Evolutionary conservation across 2,888 invertebrate genomes (phyloP).

Genomic region (Venusia cambrica): DNA sequence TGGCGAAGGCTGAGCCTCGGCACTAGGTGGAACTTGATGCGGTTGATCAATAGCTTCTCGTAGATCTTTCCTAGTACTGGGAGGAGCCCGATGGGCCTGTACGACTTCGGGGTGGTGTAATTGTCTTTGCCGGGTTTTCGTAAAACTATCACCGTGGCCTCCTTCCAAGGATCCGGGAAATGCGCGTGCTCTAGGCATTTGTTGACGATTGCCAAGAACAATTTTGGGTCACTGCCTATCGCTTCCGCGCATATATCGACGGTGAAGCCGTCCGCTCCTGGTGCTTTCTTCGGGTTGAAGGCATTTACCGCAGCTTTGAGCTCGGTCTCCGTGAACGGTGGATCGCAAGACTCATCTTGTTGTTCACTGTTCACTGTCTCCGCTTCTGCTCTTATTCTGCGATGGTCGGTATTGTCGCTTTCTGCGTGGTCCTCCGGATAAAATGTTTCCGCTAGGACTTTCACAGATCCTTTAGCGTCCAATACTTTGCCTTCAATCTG

Average conservation of each 20-base stretch:
- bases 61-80: slow-evolving; percentile 25
- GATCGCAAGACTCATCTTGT: slow-evolving; percentile 14
- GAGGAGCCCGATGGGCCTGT: slow-evolving; percentile 29
- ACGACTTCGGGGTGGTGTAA: slow-evolving; percentile 22
- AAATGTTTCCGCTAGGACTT: slow-evolving; percentile 11
- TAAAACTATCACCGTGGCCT: slow-evolving; percentile 7
- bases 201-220: slow-evolving; percentile 10
- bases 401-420: slow-evolving; percentile 12
- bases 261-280: slow-evolving; percentile 11
- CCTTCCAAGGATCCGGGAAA: slow-evolving; percentile 22
- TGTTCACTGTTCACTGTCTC: slow-evolving; percentile 10
- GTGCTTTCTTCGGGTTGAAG: slow-evolving; percentile 30
- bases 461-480: slow-evolving; percentile 3
- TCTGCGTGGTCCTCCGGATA: slow-evolving; percentile 10
- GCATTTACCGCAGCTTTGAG: slow-evolving; percentile 3
- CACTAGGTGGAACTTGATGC: slow-evolving; percentile 3
- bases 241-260: slow-evolving; percentile 20
- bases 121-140: slow-evolving; percentile 3
- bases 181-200: slow-evolving; percentile 20
- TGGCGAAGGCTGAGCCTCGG: slow-evolving; percentile 4
- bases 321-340: slow-evolving; percentile 22
- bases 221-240: slow-evolving; percentile 14
- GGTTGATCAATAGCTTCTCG: not conserved
- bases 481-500: not conserved
- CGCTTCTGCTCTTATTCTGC: not conserved